A percentile compares a stretch with the other conserved stretches of the same genome.
Conservation (phyloP, 2,888 invertebrate genomes). For the Ophioninae sp. region DNA sequence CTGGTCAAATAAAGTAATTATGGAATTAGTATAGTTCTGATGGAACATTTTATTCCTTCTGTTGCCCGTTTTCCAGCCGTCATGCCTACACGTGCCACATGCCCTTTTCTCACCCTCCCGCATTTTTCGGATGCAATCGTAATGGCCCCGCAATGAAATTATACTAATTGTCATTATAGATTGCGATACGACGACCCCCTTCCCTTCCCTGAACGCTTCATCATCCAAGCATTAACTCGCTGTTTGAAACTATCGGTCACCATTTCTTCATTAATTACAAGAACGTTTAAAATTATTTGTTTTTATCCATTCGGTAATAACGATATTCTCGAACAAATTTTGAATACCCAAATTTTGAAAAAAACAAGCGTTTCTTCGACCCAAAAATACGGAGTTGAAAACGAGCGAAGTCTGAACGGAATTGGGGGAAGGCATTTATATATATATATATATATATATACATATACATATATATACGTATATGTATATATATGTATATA, state of each 20-base stretch:
- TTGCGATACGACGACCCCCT: constrained; percentile 32
- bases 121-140: neutral
- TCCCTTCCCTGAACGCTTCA: constrained; percentile 8
- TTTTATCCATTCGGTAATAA: neutral
- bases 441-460: too few species aligned
- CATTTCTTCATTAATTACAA: neutral
- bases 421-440: neutral
- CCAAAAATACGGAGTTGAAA: too few species aligned
- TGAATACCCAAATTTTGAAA: neutral
- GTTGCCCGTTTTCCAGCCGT: constrained; percentile 10
- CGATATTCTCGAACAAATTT: neutral
- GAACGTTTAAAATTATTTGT: neutral
- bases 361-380: neutral
- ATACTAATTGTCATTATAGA: constrained; percentile 68
- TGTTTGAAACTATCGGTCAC: neutral
- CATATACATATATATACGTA: too few species aligned
- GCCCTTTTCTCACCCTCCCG: constrained; percentile 56
- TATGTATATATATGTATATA: too few species aligned
- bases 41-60: neutral
- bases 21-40: neutral
- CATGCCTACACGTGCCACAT: constrained; percentile 65
- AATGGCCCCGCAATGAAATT: constrained; percentile 69
- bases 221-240: neutral
- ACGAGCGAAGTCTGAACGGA: neutral
- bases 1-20: too few species aligned